Conservation (phyloP, 2,888 invertebrate genomes). For the Ischnus inquisitorius region DNA sequence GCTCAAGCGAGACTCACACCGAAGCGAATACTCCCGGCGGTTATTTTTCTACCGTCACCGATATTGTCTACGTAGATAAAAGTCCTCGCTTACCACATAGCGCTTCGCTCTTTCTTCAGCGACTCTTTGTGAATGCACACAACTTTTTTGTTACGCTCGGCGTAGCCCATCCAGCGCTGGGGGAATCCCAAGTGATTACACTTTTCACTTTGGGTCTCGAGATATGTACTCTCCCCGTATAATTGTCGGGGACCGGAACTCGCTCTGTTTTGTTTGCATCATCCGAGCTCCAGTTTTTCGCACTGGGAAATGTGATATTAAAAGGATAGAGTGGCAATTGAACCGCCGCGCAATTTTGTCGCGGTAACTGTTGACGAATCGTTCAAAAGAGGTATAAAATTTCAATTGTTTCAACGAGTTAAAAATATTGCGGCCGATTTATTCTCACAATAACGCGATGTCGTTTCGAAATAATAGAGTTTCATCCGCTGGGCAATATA, state of each 20-base stretch:
- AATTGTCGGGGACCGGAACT: background rate
- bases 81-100: slow-evolving; percentile 26
- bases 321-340: background rate
- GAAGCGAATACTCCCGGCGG: slow-evolving; percentile 30
- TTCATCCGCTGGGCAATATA: background rate
- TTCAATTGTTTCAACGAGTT: too few relatives aligned
- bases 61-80: slow-evolving; percentile 59
- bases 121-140: slow-evolving; percentile 35
- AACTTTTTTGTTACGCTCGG: slow-evolving; percentile 37
- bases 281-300: background rate
- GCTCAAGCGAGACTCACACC: slow-evolving; percentile 5
- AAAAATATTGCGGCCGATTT: too few relatives aligned
- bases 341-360: background rate
- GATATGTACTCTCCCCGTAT: slow-evolving; percentile 19
- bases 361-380: background rate
- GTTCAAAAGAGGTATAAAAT: background rate
- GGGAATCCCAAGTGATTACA: slow-evolving; percentile 60
- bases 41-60: slow-evolving; percentile 37
- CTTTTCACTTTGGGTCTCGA: slow-evolving; percentile 43
- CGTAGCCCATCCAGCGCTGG: background rate
- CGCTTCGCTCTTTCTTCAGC: slow-evolving; percentile 10
- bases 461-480: background rate
- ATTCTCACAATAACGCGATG: too few relatives aligned
- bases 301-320: background rate
- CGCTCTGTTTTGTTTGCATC: slow-evolving; percentile 22